These are phyloP conservation scores for Turnix velox DNA, from an alignment of 2,113 vertebrate species.

Conservation along the genomic window DNA sequence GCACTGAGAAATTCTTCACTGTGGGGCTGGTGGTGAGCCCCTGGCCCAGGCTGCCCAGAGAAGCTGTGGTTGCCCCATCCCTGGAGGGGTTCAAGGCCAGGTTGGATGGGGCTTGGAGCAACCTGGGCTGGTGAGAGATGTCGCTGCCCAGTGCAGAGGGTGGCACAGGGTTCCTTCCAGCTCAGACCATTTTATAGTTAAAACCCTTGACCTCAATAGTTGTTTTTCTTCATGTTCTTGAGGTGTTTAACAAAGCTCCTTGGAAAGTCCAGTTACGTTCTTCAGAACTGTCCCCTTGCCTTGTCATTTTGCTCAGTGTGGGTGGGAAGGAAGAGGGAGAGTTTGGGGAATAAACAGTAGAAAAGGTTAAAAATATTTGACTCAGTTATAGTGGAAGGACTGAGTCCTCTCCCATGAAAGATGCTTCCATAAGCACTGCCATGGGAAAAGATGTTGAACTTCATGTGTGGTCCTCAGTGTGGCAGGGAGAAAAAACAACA, in stretches of 20 bases:
- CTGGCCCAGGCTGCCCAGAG: too few species aligned
- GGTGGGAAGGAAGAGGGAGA: background rate
- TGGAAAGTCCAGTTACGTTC: background rate
- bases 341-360: background rate
- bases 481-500: background rate
- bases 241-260: background rate
- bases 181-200: too few species aligned
- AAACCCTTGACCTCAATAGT: background rate
- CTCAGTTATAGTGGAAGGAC: background rate
- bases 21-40: too few species aligned
- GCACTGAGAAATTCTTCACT: too few species aligned
- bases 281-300: background rate
- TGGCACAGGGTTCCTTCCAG: too few species aligned
- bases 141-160: too few species aligned
- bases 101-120: too few species aligned
- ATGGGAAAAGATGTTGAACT: background rate
- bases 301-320: background rate
- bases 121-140: too few species aligned
- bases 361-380: background rate
- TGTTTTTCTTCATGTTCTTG: background rate
- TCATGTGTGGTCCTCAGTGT: background rate
- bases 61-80: too few species aligned
- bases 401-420: background rate
- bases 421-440: background rate
- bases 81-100: too few species aligned